These are phyloP conservation scores for Nysson spinosus DNA, from an alignment of 2,888 invertebrate genomes.

Conservation along the genomic window DNA sequence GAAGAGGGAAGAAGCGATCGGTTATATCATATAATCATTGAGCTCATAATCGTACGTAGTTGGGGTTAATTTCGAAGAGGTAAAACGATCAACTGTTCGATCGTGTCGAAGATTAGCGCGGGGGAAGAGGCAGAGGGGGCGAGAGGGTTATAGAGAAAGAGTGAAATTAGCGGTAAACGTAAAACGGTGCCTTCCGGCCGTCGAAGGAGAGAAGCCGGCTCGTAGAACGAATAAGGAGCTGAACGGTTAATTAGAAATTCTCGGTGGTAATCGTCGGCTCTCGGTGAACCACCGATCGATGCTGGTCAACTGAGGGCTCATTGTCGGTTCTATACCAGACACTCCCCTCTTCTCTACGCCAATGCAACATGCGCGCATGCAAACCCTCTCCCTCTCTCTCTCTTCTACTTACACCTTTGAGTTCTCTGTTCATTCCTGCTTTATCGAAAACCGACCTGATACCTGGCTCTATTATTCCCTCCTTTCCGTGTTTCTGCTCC, in stretches of 20 bases:
- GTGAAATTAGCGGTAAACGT: conserved; percentile 44
- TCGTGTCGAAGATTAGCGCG: background rate
- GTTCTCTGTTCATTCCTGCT: conserved; percentile 7
- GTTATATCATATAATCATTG: too few species aligned
- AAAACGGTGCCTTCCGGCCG: conserved; percentile 34
- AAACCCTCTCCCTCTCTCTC: conserved; percentile 1
- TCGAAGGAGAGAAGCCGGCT: conserved; percentile 18
- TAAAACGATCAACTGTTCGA: conserved; percentile 7
- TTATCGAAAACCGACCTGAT: conserved; percentile 22
- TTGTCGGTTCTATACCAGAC: conserved; percentile 35
- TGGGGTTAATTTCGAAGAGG: conserved; percentile 2
- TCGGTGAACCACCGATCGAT: conserved; percentile 51
- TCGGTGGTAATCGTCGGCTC: conserved; percentile 51
- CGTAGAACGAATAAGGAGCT: conserved; percentile 35
- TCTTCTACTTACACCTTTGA: background rate
- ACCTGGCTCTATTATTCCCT: conserved; percentile 12
- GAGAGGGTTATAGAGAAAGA: background rate
- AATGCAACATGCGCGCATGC: conserved; percentile 8
- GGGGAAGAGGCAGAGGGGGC: background rate
- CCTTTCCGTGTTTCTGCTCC: conserved; percentile 5
- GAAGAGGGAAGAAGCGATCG: too few species aligned
- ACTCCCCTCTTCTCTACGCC: conserved; percentile 17
- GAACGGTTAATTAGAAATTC: conserved; percentile 58
- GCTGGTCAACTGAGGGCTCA: conserved; percentile 45
- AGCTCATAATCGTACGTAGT: too few species aligned